Evolutionary conservation across 1,140 invertebrate genomes (phyloP), one percentile per base, ranked within the genome.

Genomic region (Drosophila seguyi): DNA sequence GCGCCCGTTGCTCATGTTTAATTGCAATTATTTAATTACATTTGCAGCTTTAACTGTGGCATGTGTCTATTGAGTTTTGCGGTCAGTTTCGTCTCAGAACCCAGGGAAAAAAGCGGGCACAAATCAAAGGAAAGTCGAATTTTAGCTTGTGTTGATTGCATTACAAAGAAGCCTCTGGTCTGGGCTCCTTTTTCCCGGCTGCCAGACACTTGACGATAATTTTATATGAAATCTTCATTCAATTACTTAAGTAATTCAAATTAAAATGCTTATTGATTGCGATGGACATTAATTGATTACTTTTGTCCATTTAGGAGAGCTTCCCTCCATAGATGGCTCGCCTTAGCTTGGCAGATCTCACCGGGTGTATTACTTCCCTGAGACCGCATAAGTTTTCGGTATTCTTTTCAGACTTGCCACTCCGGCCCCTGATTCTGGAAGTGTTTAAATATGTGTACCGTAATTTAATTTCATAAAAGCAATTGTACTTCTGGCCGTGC

Each of bases 401-500:
- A 73, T 65, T 45, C 25, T 39, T 41, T 60, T 44, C 50, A 44
- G 44, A 44, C 31, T 18, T 47, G 48, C 31, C 14, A 14, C 18
- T 10, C 16, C n/a, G 20, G 2, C 14, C 18, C 6, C 27, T 31
- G 8, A 47, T 42, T 47, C n/a, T 25, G 38, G 38, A 55, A 57
- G 57, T 67, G 81, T 72, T 76, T 77, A 80, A 77, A 68, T 72
- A 63, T 81, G 82, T 86, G 83, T 69, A 62, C 48, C 52, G 79
- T 83, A 88, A 87, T 87, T 87, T 87, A 87, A 87, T 87, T 87
- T 87, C 71, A 87, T 87, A 87, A 87, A 87, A 87, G 79, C 83
- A 87, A 87, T 87, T 83, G 83, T 87, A 79, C 76, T 74, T 48
- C 27, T 75, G 50, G 22, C 42, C 18, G 50, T 36, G 14, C 13